Evolutionary conservation across 2,888 invertebrate species (phyloP), one percentile per base, ranked within the genome.

Genomic region (Limenitis camilla): DNA sequence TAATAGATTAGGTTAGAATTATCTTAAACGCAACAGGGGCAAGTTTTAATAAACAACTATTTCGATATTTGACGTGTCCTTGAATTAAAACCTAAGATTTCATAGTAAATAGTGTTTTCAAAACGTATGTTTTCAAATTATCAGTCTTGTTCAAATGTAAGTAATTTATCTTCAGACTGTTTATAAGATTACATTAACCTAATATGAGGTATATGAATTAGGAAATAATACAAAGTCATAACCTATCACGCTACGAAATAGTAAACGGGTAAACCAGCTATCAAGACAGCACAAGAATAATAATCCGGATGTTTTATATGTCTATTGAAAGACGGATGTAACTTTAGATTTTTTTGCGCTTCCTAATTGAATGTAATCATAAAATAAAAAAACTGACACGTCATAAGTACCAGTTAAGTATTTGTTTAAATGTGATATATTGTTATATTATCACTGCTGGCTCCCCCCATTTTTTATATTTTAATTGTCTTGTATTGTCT

Each of bases 231-330:
- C 32, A 33, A 36, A 56, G 30, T 10, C 27, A 35, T 8, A 46
- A 52, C 47, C 41, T 46, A 50, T 43, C 45, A 49, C 40, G 51
- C 35, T 43, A 38, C 4, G 28, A 39, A 41, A 52, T 35, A 52
- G 19, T 40, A n/a, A 48, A 38, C 31, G 35, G 10, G 41, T 46
- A 55, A 11, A 19, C 19, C 54, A 55, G 54, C 46, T 55, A 46
- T 45, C 49, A 31, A 33, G 39, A 31, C 36, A 53, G 38, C n/a
- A 45, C 31, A 49, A 55, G 52, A 57, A 55, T 54, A 58, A 58
- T 55, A 44, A 55, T 52, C 52, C 55, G 58, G 58, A 58, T 55
- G 55, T 52, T 42, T 45, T 29, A 52, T 33, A 36, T 41, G 40
- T 46, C 47, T 52, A 47, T 58, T 47, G 44, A 43, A 48, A 48